Evolutionary conservation across 64 coral and sea anemone species (phyloP).

Genomic region (Orbicella faveolata): DNA sequence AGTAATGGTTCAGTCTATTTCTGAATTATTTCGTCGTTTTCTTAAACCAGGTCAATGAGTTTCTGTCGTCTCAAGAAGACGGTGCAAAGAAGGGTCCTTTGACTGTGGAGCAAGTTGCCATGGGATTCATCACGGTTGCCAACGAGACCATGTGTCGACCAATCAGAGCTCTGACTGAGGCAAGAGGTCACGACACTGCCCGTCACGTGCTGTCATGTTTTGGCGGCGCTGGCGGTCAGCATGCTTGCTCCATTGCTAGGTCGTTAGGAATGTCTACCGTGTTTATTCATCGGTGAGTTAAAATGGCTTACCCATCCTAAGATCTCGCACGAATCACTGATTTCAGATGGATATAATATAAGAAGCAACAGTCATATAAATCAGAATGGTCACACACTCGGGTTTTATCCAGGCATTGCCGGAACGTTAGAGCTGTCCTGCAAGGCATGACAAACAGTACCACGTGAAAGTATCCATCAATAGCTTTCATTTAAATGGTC

Average conservation of each 20-base stretch:
- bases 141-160: conserved; percentile 99
- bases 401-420: too few relatives aligned
- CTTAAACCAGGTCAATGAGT: conserved; percentile 65
- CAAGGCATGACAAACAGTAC: too few relatives aligned
- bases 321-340: not conserved
- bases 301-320: not conserved
- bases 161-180: conserved; percentile 96
- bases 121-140: conserved; percentile 95
- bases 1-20: too few relatives aligned
- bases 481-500: too few relatives aligned
- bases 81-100: conserved; percentile 34
- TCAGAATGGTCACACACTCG: too few relatives aligned
- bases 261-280: conserved; percentile 94
- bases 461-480: too few relatives aligned
- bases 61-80: conserved; percentile 37
- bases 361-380: too few relatives aligned
- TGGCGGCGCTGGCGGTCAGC: conserved; percentile 95
- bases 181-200: conserved; percentile 90
- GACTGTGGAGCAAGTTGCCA: conserved; percentile 78
- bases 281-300: conserved; percentile 87
- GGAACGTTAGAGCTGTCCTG: too few relatives aligned
- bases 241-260: conserved; percentile 94
- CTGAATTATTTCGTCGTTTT: not conserved
- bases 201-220: conserved; percentile 97
- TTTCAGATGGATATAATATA: not conserved